Base-by-base conservation (phyloP, 1,140 invertebrate species). In the Drosophila lowei region DNA sequence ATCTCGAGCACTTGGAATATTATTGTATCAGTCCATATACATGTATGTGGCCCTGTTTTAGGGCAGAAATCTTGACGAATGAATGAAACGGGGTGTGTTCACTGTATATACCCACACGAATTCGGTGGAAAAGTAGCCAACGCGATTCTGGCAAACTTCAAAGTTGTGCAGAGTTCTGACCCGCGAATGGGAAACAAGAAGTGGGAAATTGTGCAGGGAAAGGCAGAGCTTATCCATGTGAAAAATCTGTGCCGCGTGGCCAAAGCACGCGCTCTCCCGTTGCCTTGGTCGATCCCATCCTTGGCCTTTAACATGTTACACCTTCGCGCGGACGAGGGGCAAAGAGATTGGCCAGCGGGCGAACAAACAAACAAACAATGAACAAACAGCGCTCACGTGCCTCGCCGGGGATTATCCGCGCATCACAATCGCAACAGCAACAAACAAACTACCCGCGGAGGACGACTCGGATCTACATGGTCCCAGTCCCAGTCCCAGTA, bases 201-300 rank as follows among this genome's bases (percentile, higher is more conserved):
- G 46, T 64, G 70, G 70, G 42, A 73, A 64, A 66, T 57, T 65
- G 71, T 62, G 61, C 63, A 66, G 23, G 23, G 23, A 5, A 47
- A 41, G 58, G 62, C 68, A 66, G 77, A 81, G 77, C 75, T 88
- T 86, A 86, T 86, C 83, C 83, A 88, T 83, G 83, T 83, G 83
- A 88, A 88, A 86, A 86, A 88, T 89, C 83, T 83, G 68, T 72
- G 83, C 58, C 78, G 64, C 83, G 83, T 88, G 83, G 66, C 48
- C 83, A 9, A 42, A 68, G 83, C 81, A 80, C 79, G 46, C 76
- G 76, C 49, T 57, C 63, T 38, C 63, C 42, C 56, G 54, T 60
- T 72, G 72, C 55, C 50, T 41, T n/a, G 65, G 18, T 4, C 43
- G 9, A 55, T 56, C 42, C 18, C 18, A 23, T 25, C 23, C 34